Base-by-base conservation (phyloP, 2,113 vertebrate genomes). In the Leptobrachium leishanense region DNA sequence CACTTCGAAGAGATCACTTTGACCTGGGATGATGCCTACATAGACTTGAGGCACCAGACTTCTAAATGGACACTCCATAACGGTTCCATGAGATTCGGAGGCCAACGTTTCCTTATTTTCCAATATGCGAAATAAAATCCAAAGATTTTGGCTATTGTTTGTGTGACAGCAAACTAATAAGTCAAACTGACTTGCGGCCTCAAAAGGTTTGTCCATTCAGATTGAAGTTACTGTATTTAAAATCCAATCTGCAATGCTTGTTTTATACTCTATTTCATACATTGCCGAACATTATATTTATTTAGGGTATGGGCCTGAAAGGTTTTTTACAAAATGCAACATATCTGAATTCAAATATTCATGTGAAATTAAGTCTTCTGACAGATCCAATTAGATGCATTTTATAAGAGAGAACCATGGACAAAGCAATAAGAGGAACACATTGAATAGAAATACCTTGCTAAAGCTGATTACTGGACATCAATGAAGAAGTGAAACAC, bases 351-450 rank as follows among this genome's bases (percentile, higher is more conserved):
- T 69, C 50, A 69, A 62, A 57, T 77, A 39, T 40, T 6, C 39
- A 6, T 68, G 40, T 43, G 50, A 15, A 42, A n/a, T 12, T 5
- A 50, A 59, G 39, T 59, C n/a, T 41, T 59, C 75, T 77, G 75
- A 77, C 75, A 44, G 75, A 41, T 77, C 67, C 57, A 39, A 77
- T 77, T 77, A 77, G 65, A 70, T 15, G 6, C 6, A 69, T 20
- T 59, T 55, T n/a, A 1, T 53, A 8, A 77, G 75, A 77, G 59
- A 54, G 67, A 70, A 68, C 11, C 40, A 76, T 75, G 63, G 46
- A 64, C 43, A 13, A 67, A 75, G 74, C 44, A 62, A 62, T 75
- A 31, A 75, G 43, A 66, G 63, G 42, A 65, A 44, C 62, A 50
- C 12, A 40, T 39, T 41, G 9, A 4, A 50, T 50, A 50, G 46